Conservation (phyloP, 2,888 invertebrate species). For the Drosophila vallismaia region DNA sequence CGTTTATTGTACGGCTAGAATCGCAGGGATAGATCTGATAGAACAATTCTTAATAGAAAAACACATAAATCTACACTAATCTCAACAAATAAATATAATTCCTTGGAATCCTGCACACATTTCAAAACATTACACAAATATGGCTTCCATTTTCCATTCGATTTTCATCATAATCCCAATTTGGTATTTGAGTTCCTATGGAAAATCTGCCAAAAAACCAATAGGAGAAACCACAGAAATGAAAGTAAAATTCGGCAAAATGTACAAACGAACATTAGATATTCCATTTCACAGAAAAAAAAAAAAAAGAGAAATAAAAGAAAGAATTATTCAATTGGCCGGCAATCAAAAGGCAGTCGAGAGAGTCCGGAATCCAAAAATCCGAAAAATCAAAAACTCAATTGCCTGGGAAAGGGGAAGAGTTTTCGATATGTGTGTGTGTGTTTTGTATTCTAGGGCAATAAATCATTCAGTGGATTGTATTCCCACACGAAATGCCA, state of each 20-base stretch:
- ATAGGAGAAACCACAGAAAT: not conserved
- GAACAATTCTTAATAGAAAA: too few relatives aligned
- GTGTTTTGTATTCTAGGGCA: constrained; percentile 6
- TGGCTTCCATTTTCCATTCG: not conserved
- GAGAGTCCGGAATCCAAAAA: constrained; percentile 17
- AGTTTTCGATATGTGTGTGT: not conserved
- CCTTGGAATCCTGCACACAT: not conserved
- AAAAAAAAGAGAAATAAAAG: not conserved
- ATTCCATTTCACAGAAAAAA: not conserved
- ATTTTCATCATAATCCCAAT: not conserved
- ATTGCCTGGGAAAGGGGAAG: constrained; percentile 8
- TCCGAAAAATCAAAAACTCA: constrained; percentile 31
- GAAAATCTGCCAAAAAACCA: too few relatives aligned
- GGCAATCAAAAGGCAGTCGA: constrained; percentile 22
- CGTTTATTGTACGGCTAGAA: too few relatives aligned
- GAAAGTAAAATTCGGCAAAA: constrained; percentile 16
- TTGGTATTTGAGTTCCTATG: not conserved
- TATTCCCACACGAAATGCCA: constrained; percentile 29
- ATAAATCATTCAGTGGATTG: constrained; percentile 47
- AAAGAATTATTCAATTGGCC: constrained; percentile 19
- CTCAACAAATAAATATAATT: too few relatives aligned
- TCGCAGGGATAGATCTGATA: too few relatives aligned
- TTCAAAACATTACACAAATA: not conserved
- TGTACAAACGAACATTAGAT: constrained; percentile 12
- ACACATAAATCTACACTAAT: too few relatives aligned